Percentiles rank a stretch among this genome's conserved stretches.
These are phyloP conservation scores for Coturnix japonica DNA, from an alignment of 2,113 vertebrate genomes.

Conservation along the genomic window DNA sequence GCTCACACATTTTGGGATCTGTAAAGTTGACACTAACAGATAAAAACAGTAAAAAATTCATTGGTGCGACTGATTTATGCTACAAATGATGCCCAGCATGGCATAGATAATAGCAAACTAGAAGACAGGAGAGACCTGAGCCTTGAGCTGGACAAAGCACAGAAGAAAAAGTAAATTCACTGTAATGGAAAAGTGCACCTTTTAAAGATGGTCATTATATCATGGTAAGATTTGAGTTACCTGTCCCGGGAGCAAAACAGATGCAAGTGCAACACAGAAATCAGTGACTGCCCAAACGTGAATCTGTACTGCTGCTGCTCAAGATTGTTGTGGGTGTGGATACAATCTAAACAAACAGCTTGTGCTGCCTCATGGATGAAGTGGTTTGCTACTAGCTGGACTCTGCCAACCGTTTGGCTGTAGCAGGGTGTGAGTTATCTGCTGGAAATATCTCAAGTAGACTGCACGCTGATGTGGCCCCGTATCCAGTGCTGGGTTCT, in stretches of 20 bases:
- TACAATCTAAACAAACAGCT: neutral
- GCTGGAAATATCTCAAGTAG: neutral
- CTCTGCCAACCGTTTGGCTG: neutral
- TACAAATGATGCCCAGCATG: neutral
- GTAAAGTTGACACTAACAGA: neutral
- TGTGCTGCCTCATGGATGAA: accelerated
- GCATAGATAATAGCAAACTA: neutral
- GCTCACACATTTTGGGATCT: neutral
- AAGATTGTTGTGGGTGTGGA: neutral
- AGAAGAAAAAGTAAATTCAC: neutral
- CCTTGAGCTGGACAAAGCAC: neutral
- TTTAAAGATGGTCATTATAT: neutral
- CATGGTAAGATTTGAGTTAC: neutral
- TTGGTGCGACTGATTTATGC: neutral
- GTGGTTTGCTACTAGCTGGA: neutral
- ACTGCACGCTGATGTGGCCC: neutral
- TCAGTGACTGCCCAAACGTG: neutral
- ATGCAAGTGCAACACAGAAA: neutral
- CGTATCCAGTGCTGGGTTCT: neutral
- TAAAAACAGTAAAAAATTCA: neutral
- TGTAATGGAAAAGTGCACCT: neutral
- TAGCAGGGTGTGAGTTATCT: neutral
- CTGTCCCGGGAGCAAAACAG: neutral
- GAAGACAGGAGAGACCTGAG: neutral
- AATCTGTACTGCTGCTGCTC: neutral